Evolutionary conservation across 2,888 invertebrate species (phyloP).

Genomic region (Sycophila texana): DNA sequence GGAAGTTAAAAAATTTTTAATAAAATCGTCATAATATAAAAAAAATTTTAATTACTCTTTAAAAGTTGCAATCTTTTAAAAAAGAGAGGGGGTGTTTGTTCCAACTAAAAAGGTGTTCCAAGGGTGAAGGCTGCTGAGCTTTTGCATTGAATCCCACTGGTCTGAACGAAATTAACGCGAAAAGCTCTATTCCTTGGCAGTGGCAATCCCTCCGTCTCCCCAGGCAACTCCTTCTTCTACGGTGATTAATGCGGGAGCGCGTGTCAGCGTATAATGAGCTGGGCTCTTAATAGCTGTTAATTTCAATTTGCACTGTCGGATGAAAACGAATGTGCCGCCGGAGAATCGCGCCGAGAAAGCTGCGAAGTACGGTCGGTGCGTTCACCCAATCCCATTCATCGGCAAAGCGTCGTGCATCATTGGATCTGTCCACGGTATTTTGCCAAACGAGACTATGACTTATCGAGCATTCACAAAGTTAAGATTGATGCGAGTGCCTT

Average conservation of each 20-base stretch:
- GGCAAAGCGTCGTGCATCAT: conserved; percentile 17
- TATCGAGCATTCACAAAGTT: neutral
- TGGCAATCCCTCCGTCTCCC: neutral
- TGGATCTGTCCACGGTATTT: conserved; percentile 16
- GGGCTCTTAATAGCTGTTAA: conserved; percentile 32
- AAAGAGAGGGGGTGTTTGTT: too few species aligned
- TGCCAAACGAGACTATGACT: neutral
- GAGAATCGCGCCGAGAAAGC: conserved; percentile 4
- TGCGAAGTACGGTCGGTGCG: neutral
- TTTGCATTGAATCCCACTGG: neutral
- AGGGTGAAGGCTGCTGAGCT: too few species aligned
- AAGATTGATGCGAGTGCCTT: neutral
- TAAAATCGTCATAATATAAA: too few species aligned
- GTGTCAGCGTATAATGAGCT: conserved; percentile 42
- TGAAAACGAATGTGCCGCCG: conserved; percentile 30
- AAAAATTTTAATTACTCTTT: too few species aligned
- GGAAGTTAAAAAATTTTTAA: too few species aligned
- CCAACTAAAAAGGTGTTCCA: too few species aligned
- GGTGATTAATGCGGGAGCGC: conserved; percentile 42
- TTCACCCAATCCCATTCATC: neutral
- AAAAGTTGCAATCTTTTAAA: too few species aligned
- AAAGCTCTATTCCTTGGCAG: neutral
- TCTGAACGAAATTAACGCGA: neutral
- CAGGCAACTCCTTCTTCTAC: neutral
- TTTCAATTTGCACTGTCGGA: conserved; percentile 44